Base-by-base conservation (phyloP, 2,888 invertebrate genomes). In the Hypolimnas misippus region DNA sequence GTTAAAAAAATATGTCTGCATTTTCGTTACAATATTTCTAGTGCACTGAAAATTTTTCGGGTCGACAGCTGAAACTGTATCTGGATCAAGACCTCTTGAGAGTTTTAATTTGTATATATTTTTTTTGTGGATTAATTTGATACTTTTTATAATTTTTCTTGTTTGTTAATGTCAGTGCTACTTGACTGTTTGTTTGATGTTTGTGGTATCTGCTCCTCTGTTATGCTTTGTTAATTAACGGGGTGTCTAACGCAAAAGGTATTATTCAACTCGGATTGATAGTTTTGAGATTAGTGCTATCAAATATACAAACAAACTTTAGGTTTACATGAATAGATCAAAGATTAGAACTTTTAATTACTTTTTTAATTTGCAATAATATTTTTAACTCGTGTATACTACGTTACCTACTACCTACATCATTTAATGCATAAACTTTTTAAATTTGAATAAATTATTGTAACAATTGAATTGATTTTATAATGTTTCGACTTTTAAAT, bases 21-120 rank as follows among this genome's bases (percentile, higher is more conserved):
- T 25, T 25, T 25, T 25, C 5, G 25, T 25, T 25, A 25, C 25
- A 5, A 21, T 12, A 21, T 46, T 19, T 46, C 0, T 46, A 21
- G 21, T 21, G 19, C 44, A 10, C 12, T 12, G 3, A 21, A 46
- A 46, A 21, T 46, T 46, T 46, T 44, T 46, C 44, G 44, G 44
- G 44, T 21, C 44, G 44, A 12, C 12, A 46, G 21, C 21, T 46
- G 12, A 21, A 46, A 46, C n/a, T 46, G 44, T 46, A 46, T 46
- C 44, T 46, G 44, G 44, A 46, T 21, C 44, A 12, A 46, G 44
- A 46, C 5, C 21, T 17, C 44, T 46, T 21, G 44, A 46, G 21
- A 46, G 21, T 21, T 46, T 46, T 21, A 12, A 12, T 21, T 46
- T 10, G 17, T 17, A 12, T 12, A 17, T n/a, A n/a, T n/a, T 21